A percentile compares a stretch with the other conserved stretches of the same genome.
These are phyloP conservation scores for Mystacornis crossleyi DNA, from an alignment of 2,113 vertebrate genomes.

Conservation along the genomic window DNA sequence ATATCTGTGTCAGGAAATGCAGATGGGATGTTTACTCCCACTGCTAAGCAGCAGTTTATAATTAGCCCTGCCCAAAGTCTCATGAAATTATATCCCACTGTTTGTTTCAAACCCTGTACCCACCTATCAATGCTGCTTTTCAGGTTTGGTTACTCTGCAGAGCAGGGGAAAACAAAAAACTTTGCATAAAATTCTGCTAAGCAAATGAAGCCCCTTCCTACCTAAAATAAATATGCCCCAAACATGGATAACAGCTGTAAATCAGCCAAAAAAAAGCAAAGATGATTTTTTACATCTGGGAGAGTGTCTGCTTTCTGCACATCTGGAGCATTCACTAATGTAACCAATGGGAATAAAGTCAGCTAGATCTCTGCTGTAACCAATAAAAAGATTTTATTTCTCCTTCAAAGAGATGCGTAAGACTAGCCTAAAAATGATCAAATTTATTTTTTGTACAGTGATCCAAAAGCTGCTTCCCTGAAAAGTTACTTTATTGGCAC, in stretches of 20 bases:
- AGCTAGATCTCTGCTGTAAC: not conserved
- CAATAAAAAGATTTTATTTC: not conserved
- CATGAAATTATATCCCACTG: not conserved
- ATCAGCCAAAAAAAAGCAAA: not conserved
- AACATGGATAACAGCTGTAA: not conserved
- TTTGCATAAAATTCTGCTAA: not conserved
- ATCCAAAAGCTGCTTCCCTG: not conserved
- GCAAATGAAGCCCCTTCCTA: not conserved
- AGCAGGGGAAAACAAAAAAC: not conserved
- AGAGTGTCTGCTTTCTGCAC: not conserved
- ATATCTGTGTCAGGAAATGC: not conserved
- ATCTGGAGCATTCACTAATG: not conserved
- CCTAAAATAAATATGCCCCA: not conserved
- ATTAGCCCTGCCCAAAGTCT: conserved; percentile 23
- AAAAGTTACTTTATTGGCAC: not conserved
- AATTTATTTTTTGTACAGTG: not conserved
- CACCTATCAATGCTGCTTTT: not conserved
- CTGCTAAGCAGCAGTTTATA: conserved; percentile 28
- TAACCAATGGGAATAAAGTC: not conserved
- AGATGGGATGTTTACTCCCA: not conserved
- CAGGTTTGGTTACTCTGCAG: not conserved
- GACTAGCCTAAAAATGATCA: not conserved
- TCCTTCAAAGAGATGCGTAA: not conserved
- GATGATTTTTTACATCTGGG: not conserved
- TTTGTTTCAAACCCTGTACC: not conserved